A percentile compares a stretch with the other conserved stretches of the same genome.
phyloP scores from a whole-genome alignment of 2,113 vertebrate species.

The Tetrao urogallus region DNA sequence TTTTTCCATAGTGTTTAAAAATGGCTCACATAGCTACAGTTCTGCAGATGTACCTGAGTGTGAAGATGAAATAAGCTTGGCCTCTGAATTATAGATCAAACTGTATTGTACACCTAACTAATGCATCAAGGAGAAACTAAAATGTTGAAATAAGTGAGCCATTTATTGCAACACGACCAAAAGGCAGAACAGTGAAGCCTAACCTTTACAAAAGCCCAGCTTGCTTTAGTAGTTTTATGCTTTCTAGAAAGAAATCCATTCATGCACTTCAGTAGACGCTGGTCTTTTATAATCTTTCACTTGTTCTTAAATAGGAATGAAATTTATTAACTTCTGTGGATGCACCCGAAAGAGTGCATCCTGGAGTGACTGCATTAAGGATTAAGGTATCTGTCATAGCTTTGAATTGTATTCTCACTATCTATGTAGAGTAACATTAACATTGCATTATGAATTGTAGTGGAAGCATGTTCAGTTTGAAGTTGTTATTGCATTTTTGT shows the following conservation, averaged over 20 bases:
- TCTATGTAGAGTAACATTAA: neutral
- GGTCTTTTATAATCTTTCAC: neutral
- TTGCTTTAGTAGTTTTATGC: neutral
- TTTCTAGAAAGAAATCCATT: neutral
- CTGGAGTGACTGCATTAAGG: neutral
- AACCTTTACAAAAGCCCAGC: conserved; percentile 5
- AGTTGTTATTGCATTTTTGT: neutral
- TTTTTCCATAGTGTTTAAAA: neutral
- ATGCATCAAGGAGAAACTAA: neutral
- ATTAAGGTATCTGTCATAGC: neutral
- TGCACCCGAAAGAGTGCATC: neutral
- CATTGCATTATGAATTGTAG: neutral
- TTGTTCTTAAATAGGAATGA: neutral
- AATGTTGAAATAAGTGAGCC: conserved; percentile 1
- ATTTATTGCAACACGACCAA: neutral
- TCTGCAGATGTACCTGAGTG: neutral
- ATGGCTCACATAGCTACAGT: neutral
- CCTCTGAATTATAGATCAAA: neutral
- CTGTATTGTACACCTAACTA: neutral
- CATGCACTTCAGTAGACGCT: neutral
- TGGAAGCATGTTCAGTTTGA: neutral
- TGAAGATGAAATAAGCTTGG: neutral
- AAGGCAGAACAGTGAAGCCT: neutral
- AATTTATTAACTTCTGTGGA: neutral
- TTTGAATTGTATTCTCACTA: neutral